These are phyloP conservation scores for Amia ocellicauda DNA, from an alignment of 2,113 vertebrate genomes.

Conservation along the genomic window DNA sequence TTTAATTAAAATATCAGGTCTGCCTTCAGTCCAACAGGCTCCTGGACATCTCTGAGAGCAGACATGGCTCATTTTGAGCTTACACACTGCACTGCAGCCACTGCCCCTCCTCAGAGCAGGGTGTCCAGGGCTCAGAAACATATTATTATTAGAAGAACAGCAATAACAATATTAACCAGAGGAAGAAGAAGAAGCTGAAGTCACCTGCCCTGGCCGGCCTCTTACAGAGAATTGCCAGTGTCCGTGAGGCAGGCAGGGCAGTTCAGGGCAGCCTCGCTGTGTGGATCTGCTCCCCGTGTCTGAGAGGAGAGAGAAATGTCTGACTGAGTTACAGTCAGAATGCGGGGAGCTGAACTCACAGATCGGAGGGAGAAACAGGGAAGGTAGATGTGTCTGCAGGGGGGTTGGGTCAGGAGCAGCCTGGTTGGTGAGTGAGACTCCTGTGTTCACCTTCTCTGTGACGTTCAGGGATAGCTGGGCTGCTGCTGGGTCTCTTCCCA, in stretches of 20 bases:
- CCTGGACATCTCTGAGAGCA: slow-evolving; percentile 46
- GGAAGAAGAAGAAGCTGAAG: too few species aligned
- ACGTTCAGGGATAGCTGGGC: slow-evolving; percentile 43
- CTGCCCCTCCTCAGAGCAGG: neutral
- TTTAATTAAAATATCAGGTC: slow-evolving; percentile 69
- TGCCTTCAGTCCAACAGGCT: slow-evolving; percentile 63
- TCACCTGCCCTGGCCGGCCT: too few species aligned
- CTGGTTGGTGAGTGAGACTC: slow-evolving; percentile 27
- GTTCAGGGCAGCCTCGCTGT: too few species aligned
- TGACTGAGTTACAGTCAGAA: too few species aligned
- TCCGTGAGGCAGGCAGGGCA: too few species aligned
- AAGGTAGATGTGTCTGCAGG: neutral
- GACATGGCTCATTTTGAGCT: slow-evolving; percentile 44
- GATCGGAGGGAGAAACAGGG: neutral
- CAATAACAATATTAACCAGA: neutral
- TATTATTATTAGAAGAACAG: slow-evolving; percentile 4
- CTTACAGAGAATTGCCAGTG: too few species aligned
- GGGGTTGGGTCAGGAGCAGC: neutral
- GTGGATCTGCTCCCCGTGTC: too few species aligned
- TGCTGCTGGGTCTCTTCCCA: slow-evolving; percentile 36
- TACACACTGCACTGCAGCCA: neutral
- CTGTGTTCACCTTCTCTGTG: slow-evolving; percentile 31
- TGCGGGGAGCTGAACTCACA: neutral
- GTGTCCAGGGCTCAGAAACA: too few species aligned
- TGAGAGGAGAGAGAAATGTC: too few species aligned